A percentile compares a stretch with the other conserved stretches of the same genome.
phyloP scores from a whole-genome alignment of 37 sponge, comb jelly and placozoan species.

The Cliona cf. orientalis region DNA sequence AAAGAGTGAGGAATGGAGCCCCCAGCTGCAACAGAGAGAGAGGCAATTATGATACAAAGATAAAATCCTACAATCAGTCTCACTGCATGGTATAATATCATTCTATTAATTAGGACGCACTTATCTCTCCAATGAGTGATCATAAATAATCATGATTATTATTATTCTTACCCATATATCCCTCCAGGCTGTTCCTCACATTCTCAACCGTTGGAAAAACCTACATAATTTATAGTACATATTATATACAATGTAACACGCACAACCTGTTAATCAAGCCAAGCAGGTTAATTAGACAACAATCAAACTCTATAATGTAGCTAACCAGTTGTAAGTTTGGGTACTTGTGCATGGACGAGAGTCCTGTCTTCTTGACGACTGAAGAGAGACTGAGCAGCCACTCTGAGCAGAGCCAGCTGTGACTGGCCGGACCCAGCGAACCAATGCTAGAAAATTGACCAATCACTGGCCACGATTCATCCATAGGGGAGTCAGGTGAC shows the following conservation, averaged over 20 bases:
- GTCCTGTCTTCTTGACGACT: background rate
- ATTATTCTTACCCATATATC: conserved; percentile 72
- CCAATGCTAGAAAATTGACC: conserved; percentile 95
- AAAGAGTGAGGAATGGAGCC: conserved; percentile 85
- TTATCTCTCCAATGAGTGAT: too few species aligned
- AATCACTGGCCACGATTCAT: conserved; percentile 81
- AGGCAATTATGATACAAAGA: background rate
- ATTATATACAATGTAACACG: background rate
- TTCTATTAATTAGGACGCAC: too few species aligned
- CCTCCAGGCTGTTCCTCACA: conserved; percentile 83
- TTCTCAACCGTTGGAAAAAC: conserved; percentile 93
- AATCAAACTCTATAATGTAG: background rate
- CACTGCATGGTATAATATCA: too few species aligned
- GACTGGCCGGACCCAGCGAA: conserved; percentile 73
- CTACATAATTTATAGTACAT: conserved; percentile 3
- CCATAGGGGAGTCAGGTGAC: background rate
- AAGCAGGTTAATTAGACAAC: too few species aligned
- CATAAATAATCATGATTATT: too few species aligned
- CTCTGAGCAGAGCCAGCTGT: conserved; percentile 79
- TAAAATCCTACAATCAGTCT: background rate
- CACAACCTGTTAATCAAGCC: background rate
- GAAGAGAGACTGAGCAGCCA: conserved; percentile 67
- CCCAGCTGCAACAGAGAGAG: conserved; percentile 62
- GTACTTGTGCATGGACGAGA: conserved; percentile 4
- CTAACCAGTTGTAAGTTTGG: conserved; percentile 52